Conservation (phyloP, 2,797 vertebrate species). For the Siniperca scherzeri region DNA sequence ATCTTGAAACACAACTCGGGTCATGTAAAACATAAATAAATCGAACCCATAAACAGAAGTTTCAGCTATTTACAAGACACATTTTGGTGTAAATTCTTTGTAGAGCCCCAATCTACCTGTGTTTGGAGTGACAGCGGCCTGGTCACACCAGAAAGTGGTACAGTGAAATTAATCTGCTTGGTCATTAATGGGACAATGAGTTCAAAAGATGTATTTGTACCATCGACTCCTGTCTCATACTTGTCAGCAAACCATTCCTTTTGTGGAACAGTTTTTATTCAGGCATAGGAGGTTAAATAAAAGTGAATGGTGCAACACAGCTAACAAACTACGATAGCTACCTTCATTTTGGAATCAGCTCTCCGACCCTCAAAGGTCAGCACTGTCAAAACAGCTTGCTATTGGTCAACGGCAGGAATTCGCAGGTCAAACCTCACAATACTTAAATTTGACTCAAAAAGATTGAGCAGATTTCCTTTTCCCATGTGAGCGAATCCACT, state of each 20-base stretch:
- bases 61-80: neutral
- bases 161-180: neutral
- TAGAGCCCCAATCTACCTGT: neutral
- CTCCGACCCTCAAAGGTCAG: neutral
- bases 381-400: neutral
- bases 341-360: neutral
- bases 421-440: too few species aligned
- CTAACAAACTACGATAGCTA: neutral
- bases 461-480: too few species aligned
- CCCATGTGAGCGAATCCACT: too few species aligned
- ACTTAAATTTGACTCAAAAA: too few species aligned
- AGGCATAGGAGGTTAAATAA: too few species aligned
- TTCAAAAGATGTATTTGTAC: neutral
- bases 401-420: too few species aligned
- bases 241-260: neutral
- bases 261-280: too few species aligned
- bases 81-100: neutral
- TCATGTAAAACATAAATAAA: neutral
- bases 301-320: too few species aligned
- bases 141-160: too few species aligned
- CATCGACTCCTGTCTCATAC: too few species aligned
- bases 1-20: neutral
- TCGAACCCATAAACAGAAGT: neutral
- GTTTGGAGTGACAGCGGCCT: neutral
- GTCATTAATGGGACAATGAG: neutral